Evolutionary conservation across 1,140 invertebrate species (phyloP), one percentile per base, ranked within the genome.

Genomic region (Dufourea novaeangliae): DNA sequence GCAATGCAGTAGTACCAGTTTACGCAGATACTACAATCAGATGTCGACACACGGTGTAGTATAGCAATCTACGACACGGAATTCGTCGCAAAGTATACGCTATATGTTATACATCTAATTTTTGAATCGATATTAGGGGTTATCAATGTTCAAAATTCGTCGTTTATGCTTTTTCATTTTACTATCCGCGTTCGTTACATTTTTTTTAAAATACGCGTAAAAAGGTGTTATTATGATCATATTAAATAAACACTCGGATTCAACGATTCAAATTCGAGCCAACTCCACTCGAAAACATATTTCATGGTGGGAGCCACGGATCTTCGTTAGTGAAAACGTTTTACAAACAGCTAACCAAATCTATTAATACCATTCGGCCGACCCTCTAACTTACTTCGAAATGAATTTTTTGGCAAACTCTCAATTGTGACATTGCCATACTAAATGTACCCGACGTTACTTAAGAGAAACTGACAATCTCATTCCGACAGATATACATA

Each of bases 391-490:
- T 84, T 37, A 71, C 70, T 88, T 83, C 82, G 80, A 85, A 84
- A 89, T 87, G 82, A 87, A 84, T 86, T 75, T 86, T 75, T 75
- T 89, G 89, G 89, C 89, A 88, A 74, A 54, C 69, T 84, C 75
- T 89, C 89, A 90, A 89, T 88, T 88, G 87, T 90, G 87, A 89
- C 88, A 88, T 69, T 84, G 84, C 80, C 81, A 83, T 59, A 25
- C 50, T 72, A 54, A 62, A 63, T 77, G 59, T 50, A 50, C 39
- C 32, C 1, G 20, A 56, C 68, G 46, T 77, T 77, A 71, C 54
- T 61, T 76, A 69, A 76, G 64, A 59, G 39, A 61, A 76, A 12
- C n/a, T 5, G 56, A 54, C 32, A n/a, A 63, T 57, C 64, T 75
- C 37, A 32, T 39, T 56, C 50, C 32, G 12, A 29, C 27, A 37